phyloP scores from a whole-genome alignment of 2,888 invertebrate genomes.

The Schizotus pectinicornis region DNA sequence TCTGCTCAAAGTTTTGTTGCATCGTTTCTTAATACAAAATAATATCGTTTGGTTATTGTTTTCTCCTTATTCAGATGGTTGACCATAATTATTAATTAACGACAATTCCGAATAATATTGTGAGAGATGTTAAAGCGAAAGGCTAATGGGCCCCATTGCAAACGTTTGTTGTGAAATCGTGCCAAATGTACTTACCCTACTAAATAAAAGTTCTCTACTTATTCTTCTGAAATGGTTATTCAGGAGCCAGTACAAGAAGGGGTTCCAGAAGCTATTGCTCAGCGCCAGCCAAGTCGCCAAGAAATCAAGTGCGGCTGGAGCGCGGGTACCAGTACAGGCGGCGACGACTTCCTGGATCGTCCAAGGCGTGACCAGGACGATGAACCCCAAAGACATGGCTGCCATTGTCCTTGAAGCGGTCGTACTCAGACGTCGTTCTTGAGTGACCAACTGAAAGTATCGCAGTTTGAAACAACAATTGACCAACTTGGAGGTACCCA shows the following conservation, averaged over 20 bases:
- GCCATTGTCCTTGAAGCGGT: conserved; percentile 89
- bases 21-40: too few species aligned
- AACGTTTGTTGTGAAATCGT: too few species aligned
- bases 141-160: too few species aligned
- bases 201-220: conserved; percentile 76
- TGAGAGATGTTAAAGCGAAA: too few species aligned
- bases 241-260: conserved; percentile 86
- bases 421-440: conserved; percentile 76
- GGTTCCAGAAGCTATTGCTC: conserved; percentile 91
- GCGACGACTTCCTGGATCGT: conserved; percentile 91
- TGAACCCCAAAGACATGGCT: conserved; percentile 89
- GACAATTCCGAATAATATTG: too few species aligned
- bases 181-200: conserved; percentile 66
- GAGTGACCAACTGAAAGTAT: conserved; percentile 62
- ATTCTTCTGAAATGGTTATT: conserved; percentile 85
- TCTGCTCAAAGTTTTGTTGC: too few species aligned
- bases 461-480: not conserved
- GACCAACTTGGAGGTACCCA: too few species aligned
- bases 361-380: conserved; percentile 90
- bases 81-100: too few species aligned
- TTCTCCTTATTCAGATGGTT: too few species aligned
- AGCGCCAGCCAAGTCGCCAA: conserved; percentile 85
- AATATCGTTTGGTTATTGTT: too few species aligned
- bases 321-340: conserved; percentile 85
- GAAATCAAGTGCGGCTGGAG: conserved; percentile 83